Evolutionary conservation across 2,113 vertebrate genomes (phyloP).

Genomic region (Poeciliopsis retropinna): DNA sequence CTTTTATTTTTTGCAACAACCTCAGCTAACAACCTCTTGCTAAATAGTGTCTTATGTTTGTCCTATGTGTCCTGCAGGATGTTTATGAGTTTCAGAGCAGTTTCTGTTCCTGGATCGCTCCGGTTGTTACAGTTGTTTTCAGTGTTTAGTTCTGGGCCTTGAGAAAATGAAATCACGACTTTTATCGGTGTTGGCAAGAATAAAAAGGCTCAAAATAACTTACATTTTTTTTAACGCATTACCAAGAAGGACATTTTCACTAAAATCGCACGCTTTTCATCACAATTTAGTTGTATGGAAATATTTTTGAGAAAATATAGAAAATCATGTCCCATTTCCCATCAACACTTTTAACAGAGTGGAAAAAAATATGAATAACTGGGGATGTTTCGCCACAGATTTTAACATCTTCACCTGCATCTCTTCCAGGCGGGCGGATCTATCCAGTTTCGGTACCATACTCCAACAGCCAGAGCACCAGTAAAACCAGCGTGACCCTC

Average conservation of each 20-base stretch:
- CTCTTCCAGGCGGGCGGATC: constrained; percentile 86
- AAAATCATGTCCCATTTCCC: not conserved
- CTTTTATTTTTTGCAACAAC: no score
- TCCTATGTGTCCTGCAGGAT: no score
- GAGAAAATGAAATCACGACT: not conserved
- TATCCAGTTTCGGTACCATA: constrained; percentile 97
- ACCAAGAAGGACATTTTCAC: not conserved
- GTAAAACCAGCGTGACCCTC: constrained; percentile 97
- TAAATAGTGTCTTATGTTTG: no score
- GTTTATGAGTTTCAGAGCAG: not conserved
- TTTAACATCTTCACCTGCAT: not conserved
- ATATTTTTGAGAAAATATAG: not conserved
- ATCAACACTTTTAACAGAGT: not conserved
- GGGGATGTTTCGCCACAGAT: not conserved
- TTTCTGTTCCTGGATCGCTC: not conserved
- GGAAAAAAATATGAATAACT: no score
- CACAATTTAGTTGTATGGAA: not conserved
- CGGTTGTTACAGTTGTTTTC: not conserved
- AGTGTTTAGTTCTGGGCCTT: not conserved
- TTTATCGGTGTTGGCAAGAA: no score
- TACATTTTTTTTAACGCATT: not conserved
- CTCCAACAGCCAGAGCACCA: constrained; percentile 94
- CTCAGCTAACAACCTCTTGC: no score
- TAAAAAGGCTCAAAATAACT: no score
- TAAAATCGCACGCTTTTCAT: not conserved